Evolutionary conservation across 2,113 vertebrate species (phyloP), one percentile per base, ranked within the genome.

Genomic region (Odontesthes bonariensis): DNA sequence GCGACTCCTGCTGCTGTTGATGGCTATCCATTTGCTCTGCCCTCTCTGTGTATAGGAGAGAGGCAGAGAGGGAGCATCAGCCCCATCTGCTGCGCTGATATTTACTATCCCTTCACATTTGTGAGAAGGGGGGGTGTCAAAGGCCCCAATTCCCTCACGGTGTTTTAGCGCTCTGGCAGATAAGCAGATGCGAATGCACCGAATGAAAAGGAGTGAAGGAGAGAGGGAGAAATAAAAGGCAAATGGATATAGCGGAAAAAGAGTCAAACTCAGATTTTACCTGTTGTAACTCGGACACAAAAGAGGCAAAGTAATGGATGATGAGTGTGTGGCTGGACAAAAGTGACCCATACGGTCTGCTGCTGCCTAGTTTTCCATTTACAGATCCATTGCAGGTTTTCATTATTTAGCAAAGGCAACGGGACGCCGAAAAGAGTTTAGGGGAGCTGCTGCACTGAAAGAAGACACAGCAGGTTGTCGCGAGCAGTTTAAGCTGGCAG

Each of bases 1-100:
- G 93, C 86, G 62, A 82, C 89, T 93, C 86, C 86, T 81, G 66
- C 85, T 93, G 89, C 83, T 91, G 90, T 89, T 92, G 90, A 91
- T 90, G 85, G 83, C 86, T 84, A 85, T 92, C 86, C 90, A 89
- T 92, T 91, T 92, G 84, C 89, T 89, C 75, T 73, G 69, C 77
- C 79, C 74, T 75, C 83, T 73, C 79, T 58, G 61, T 57, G 73
- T 59, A 75, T 40, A 69, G 59, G 75, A 79, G 79, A 72, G 67
- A 88, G 70, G 77, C 69, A 79, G 83, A 86, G 81, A 91, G 83
- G 90, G 77, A 88, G 84, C 82, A 82, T 81, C 75, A 66, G 87
- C 69, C 89, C 91, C 89, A 93, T 93, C 91, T 92, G 92, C 89
- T 67, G 75, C 79, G 70, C 72, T 85, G 86, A 91, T 92, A 88